Conservation (phyloP, 1,140 invertebrate species). For the Brevipalpus yothersi region DNA sequence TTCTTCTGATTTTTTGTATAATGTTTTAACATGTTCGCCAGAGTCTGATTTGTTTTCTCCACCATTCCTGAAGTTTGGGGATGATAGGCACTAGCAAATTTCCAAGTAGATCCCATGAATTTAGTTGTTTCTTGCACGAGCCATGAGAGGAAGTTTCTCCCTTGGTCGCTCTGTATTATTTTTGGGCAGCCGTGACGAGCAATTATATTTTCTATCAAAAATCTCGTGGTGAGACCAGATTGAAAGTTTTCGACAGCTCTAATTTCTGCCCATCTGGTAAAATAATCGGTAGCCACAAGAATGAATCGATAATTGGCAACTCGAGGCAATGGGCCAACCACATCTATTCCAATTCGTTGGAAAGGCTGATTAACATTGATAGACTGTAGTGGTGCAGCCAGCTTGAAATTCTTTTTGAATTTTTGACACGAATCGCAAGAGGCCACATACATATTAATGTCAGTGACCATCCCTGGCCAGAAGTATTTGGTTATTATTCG, state of each 20-base stretch:
- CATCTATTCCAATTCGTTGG: constrained; percentile 14
- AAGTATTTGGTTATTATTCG: constrained; percentile 10
- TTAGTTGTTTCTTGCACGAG: too few species aligned
- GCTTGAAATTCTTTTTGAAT: neutral
- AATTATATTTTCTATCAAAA: neutral
- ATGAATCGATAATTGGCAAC: constrained; percentile 9
- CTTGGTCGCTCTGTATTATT: neutral
- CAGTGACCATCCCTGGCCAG: constrained; percentile 9
- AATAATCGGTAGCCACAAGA: constrained; percentile 13
- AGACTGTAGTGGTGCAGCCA: constrained; percentile 2
- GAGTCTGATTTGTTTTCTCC: too few species aligned
- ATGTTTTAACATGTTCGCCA: too few species aligned
- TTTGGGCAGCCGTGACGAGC: neutral
- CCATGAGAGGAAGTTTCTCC: too few species aligned
- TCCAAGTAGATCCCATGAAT: neutral
- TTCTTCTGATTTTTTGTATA: too few species aligned
- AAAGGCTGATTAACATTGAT: constrained; percentile 7
- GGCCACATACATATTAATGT: constrained; percentile 8
- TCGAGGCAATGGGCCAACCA: constrained; percentile 12
- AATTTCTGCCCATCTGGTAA: constrained; percentile 13
- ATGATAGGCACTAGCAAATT: constrained; percentile 3
- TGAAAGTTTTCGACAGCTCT: constrained; percentile 7
- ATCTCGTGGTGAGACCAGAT: neutral
- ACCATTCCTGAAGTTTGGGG: constrained; percentile 11
- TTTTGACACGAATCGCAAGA: constrained; percentile 10